Conservation (phyloP, 2,113 vertebrate genomes). For the Lycaon pictus region DNA sequence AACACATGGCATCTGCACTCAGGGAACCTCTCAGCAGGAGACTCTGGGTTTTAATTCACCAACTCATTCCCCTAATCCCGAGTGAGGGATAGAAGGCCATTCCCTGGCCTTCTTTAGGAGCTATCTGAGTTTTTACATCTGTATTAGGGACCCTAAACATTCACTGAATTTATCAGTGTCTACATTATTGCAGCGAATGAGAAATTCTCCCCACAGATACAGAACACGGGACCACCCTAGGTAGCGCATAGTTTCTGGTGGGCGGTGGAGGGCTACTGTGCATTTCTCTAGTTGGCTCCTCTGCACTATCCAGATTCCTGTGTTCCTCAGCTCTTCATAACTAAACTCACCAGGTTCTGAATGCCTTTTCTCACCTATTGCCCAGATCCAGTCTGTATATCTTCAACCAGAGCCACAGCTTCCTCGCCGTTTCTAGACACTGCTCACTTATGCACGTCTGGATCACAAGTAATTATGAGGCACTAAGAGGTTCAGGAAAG, state of each 20-base stretch:
- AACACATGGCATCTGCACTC: background rate
- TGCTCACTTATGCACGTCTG: background rate
- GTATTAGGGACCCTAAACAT: background rate
- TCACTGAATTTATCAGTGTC: background rate
- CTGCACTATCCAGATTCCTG: background rate
- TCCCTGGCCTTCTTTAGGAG: background rate
- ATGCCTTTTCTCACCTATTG: constrained; percentile 56
- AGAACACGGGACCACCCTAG: background rate
- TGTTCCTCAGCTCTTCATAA: background rate
- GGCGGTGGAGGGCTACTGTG: background rate
- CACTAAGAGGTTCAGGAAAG: background rate
- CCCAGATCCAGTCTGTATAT: background rate
- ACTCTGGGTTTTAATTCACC: background rate
- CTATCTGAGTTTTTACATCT: background rate
- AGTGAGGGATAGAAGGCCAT: background rate
- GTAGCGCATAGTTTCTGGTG: background rate
- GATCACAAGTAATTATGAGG: too few species aligned
- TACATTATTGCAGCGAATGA: background rate
- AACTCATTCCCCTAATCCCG: background rate
- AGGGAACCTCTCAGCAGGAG: background rate
- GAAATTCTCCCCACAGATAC: background rate
- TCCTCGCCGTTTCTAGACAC: background rate
- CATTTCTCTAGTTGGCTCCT: background rate
- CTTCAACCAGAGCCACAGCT: background rate
- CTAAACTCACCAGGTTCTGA: background rate